Evolutionary conservation across 1,140 invertebrate species (phyloP), one percentile per base, ranked within the genome.

Genomic region (Aphis gossypii): DNA sequence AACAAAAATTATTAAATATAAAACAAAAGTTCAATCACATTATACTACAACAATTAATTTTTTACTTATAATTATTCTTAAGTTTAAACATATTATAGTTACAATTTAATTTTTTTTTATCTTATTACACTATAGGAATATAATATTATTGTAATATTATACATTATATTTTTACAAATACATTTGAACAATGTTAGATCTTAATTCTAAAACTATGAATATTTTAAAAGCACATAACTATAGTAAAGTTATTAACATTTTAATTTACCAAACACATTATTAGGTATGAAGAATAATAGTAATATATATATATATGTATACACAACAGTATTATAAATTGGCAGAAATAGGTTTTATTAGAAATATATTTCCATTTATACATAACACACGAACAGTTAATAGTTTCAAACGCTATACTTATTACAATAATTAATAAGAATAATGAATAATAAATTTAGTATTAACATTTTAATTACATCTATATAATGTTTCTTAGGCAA

Each of bases 401-500:
- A 38, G 30, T 21, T 51, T 5, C 2, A 88, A 88, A 88, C 21
- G 5, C 46, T 88, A 54, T 20, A 88, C 14, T 23, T 41, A n/a
- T 51, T 51, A 51, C 18, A 51, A 9, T 54, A 23, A 35, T 51
- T 4, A 44, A 41, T 41, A 84, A 25, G 38, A 41, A 84, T 84
- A 41, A 41, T 41, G 9, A 25, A 41, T 84, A 41, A 25, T 84
- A 84, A 38, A 84, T 84, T 44, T 44, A 41, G 41, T 84, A 84
- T 44, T 41, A 84, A 84, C 21, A 84, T 41, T 84, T 41, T 25
- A 84, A 41, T 56, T 60, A 89, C 18, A 51, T 56, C 51, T 90
- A 35, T 83, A 48, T 44, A 48, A 76, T 76, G 54, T 90, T 76
- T 92, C 92, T 93, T 93, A 86, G 82, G 48, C 76, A 93, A 51